Evolutionary conservation across 2,113 vertebrate genomes (phyloP).

Genomic region (Syngnathus typhle): DNA sequence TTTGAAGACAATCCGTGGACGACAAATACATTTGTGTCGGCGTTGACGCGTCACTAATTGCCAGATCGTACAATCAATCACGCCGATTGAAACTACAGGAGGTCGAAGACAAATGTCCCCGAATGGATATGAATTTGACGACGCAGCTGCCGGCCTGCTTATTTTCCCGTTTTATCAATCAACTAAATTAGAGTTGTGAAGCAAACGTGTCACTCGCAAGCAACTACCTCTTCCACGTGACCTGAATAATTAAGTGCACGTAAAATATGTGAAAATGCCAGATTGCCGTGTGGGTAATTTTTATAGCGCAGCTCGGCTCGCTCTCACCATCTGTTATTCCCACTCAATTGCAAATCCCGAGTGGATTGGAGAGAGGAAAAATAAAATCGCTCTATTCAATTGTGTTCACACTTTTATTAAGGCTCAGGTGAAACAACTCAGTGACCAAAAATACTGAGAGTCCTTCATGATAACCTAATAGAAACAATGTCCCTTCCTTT

Average conservation of each 20-base stretch:
- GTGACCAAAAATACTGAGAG: constrained; percentile 28
- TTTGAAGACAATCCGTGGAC: not conserved
- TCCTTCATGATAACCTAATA: too few species aligned
- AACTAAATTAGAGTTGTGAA: constrained; percentile 26
- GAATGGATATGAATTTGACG: constrained; percentile 16
- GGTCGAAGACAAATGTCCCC: constrained; percentile 14
- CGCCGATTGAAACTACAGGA: constrained; percentile 18
- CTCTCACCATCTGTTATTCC: constrained; percentile 58
- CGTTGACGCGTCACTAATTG: constrained; percentile 9
- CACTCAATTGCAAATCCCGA: constrained; percentile 44
- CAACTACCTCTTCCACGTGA: constrained; percentile 9
- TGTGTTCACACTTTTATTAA: constrained; percentile 52
- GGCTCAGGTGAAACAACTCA: constrained; percentile 39
- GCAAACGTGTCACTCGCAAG: constrained; percentile 24
- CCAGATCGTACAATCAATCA: constrained; percentile 11
- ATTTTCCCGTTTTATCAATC: constrained; percentile 24
- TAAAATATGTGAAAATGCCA: constrained; percentile 18
- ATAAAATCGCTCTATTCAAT: constrained; percentile 41
- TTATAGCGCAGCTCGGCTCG: constrained; percentile 33
- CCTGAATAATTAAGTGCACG: constrained; percentile 27
- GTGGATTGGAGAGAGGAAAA: constrained; percentile 9
- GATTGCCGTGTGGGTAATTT: constrained; percentile 12
- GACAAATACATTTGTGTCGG: not conserved
- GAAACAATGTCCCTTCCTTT: constrained; percentile 7
- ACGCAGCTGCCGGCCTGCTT: constrained; percentile 26